Evolutionary conservation across 2,888 invertebrate species (phyloP).

Genomic region (Polylopha cassiicola): DNA sequence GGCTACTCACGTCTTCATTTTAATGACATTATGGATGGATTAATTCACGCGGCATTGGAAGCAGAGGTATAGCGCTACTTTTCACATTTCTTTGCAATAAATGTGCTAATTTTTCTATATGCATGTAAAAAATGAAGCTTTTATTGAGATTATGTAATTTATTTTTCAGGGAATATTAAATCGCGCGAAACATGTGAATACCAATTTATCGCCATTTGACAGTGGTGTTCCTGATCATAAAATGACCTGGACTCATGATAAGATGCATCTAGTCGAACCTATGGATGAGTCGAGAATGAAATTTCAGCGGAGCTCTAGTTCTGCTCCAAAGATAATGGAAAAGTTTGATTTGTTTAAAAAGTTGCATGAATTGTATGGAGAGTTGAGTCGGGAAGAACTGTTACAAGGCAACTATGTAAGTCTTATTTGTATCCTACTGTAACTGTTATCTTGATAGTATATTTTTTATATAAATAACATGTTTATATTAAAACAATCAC

Average conservation of each 20-base stretch:
- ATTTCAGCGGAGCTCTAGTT: slow-evolving; percentile 62
- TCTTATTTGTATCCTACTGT: slow-evolving; percentile 27
- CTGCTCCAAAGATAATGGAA: slow-evolving; percentile 54
- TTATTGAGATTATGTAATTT: slow-evolving; percentile 26
- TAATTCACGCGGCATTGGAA: slow-evolving; percentile 78
- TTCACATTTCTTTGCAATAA: slow-evolving; percentile 39
- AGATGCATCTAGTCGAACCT: slow-evolving; percentile 69
- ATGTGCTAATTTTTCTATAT: slow-evolving; percentile 23
- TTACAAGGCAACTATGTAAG: slow-evolving; percentile 68
- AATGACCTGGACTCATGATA: slow-evolving; percentile 76
- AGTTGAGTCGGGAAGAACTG: slow-evolving; percentile 66
- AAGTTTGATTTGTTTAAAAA: slow-evolving; percentile 74
- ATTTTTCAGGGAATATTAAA: slow-evolving; percentile 68
- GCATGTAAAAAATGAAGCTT: slow-evolving; percentile 19
- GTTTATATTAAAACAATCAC: too few relatives aligned
- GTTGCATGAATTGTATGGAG: slow-evolving; percentile 69
- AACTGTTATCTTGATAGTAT: neutral
- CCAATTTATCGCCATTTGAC: slow-evolving; percentile 64
- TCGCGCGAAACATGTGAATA: slow-evolving; percentile 72
- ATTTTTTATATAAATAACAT: slow-evolving; percentile 9
- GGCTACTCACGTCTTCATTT: slow-evolving; percentile 64
- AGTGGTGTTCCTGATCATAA: slow-evolving; percentile 72
- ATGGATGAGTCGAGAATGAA: slow-evolving; percentile 71
- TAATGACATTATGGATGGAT: slow-evolving; percentile 77
- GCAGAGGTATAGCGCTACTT: slow-evolving; percentile 68